These are phyloP conservation scores for Leptinotarsa peninsularis DNA, from an alignment of 2,888 invertebrate species.

Conservation along the genomic window DNA sequence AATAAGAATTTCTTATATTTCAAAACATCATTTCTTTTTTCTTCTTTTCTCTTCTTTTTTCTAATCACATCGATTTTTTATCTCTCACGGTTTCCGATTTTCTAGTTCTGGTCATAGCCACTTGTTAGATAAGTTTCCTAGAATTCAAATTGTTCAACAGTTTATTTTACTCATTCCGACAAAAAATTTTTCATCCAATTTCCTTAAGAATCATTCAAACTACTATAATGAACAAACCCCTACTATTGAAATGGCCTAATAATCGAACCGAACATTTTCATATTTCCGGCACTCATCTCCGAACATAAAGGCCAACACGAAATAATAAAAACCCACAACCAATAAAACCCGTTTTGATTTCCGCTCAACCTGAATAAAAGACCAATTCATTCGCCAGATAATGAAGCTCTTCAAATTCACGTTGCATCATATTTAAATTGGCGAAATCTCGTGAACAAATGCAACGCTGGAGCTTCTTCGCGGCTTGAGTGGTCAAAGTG, in stretches of 20 bases:
- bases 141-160: no score
- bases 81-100: no score
- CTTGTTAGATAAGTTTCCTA: no score
- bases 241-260: slow-evolving; percentile 6
- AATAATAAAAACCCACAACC: slow-evolving; percentile 13
- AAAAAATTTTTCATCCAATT: not conserved
- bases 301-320: not conserved
- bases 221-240: not conserved
- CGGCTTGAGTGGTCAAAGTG: not conserved
- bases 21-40: no score
- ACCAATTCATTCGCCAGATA: slow-evolving; percentile 27
- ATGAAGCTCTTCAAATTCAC: slow-evolving; percentile 23
- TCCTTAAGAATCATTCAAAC: not conserved
- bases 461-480: not conserved
- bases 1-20: no score
- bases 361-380: slow-evolving; percentile 27
- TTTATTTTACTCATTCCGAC: no score
- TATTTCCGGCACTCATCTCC: slow-evolving; percentile 14
- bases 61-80: no score
- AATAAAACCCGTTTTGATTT: slow-evolving; percentile 23
- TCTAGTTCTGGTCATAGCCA: no score
- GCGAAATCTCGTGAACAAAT: slow-evolving; percentile 44
- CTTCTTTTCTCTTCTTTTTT: no score
- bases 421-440: slow-evolving; percentile 43
- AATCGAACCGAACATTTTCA: slow-evolving; percentile 21